A percentile compares a stretch with the other conserved stretches of the same genome.
Evolutionary conservation across 2,797 vertebrate genomes (phyloP).

Genomic region (Brachyrhaphis roseni): DNA sequence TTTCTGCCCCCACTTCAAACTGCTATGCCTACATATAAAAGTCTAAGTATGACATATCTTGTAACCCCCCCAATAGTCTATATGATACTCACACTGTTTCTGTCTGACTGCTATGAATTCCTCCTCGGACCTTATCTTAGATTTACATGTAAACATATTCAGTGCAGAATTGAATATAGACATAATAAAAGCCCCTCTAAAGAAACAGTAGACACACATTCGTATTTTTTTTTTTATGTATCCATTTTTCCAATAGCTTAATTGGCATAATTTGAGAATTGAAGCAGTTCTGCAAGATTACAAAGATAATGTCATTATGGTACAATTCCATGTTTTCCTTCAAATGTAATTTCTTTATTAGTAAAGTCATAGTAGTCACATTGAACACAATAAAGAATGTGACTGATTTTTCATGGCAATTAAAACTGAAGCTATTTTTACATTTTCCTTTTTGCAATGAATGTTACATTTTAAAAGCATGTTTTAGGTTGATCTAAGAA

Average conservation of each 20-base stretch:
- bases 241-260: constrained; percentile 3
- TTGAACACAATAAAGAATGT: not conserved
- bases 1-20: constrained; percentile 41
- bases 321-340: not conserved
- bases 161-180: not conserved
- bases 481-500: not conserved
- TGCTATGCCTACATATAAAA: constrained; percentile 24
- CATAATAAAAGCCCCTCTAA: constrained; percentile 1
- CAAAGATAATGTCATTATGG: not conserved
- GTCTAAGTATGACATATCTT: constrained; percentile 31
- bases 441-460: not conserved
- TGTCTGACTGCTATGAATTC: constrained; percentile 17
- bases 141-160: constrained; percentile 12
- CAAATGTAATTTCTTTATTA: not conserved
- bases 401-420: not conserved
- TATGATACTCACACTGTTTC: constrained; percentile 44
- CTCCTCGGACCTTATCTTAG: constrained; percentile 23
- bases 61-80: constrained; percentile 33
- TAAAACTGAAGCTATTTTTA: not conserved
- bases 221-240: constrained; percentile 11
- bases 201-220: constrained; percentile 11
- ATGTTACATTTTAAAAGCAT: not conserved
- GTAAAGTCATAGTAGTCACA: not conserved
- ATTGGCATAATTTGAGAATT: constrained; percentile 2
- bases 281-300: not conserved